A percentile compares a stretch with the other conserved stretches of the same genome.
Conservation (phyloP, 2,797 vertebrate species). For the Hypotaenidia philippensis region DNA sequence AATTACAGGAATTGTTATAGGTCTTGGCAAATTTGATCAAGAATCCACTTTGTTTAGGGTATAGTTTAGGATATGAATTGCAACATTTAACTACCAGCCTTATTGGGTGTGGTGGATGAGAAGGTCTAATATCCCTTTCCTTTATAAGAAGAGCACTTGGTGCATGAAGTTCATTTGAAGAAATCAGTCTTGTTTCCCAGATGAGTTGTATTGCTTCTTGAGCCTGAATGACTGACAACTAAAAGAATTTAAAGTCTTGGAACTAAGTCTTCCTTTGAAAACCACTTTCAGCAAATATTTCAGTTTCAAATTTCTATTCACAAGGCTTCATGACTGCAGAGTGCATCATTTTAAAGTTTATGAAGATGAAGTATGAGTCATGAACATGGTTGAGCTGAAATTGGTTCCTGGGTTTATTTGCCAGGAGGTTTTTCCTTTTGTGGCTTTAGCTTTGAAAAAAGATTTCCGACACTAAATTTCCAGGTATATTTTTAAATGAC, state of each 20-base stretch:
- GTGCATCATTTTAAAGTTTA: not conserved
- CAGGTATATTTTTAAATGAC: not conserved
- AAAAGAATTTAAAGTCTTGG: not conserved
- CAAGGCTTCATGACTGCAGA: not conserved
- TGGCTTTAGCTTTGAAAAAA: not conserved
- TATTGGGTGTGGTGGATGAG: not conserved
- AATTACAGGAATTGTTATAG: not conserved
- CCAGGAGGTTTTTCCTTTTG: not conserved
- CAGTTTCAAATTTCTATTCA: not conserved
- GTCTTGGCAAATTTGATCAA: not conserved
- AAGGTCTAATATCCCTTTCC: not conserved
- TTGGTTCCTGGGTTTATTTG: not conserved
- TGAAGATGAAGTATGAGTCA: conserved; percentile 6
- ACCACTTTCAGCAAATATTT: conserved; percentile 28
- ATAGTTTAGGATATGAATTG: not conserved
- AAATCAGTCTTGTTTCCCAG: not conserved
- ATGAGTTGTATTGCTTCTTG: not conserved
- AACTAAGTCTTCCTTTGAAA: not conserved
- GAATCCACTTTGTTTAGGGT: conserved; percentile 20
- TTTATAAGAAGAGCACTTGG: not conserved
- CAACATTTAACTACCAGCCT: not conserved
- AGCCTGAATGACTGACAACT: conserved; percentile 22
- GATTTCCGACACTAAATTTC: not conserved
- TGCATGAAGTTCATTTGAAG: not conserved
- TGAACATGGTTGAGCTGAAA: not conserved